Conservation (phyloP, 1,140 invertebrate genomes). For the Trichonephila clavipes region DNA sequence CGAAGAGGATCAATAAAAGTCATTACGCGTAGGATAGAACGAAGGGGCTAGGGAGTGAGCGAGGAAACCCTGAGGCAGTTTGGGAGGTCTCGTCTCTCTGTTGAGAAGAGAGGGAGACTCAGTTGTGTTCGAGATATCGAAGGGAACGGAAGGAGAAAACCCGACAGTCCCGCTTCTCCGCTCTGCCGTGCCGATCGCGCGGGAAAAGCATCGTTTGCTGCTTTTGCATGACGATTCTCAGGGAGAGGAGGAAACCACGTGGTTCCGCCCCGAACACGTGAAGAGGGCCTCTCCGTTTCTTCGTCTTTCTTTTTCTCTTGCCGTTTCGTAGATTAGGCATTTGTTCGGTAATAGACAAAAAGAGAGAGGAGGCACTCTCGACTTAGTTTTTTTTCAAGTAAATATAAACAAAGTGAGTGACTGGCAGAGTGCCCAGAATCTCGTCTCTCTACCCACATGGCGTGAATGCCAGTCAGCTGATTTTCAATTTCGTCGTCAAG, state of each 20-base stretch:
- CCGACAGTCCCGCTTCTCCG: slow-evolving; percentile 23
- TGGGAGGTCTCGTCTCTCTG: slow-evolving; percentile 47
- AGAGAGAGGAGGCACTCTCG: neutral
- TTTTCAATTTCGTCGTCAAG: neutral
- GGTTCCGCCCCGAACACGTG: neutral
- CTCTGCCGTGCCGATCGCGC: neutral
- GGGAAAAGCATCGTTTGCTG: neutral
- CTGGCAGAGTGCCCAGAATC: slow-evolving; percentile 57
- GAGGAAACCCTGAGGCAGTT: slow-evolving; percentile 47
- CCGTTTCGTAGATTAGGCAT: neutral
- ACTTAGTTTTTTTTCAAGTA: neutral
- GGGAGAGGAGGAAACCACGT: slow-evolving; percentile 5
- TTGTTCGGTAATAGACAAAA: neutral
- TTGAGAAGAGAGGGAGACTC: neutral
- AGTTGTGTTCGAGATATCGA: slow-evolving; percentile 65
- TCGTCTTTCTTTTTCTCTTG: neutral
- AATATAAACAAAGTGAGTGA: slow-evolving; percentile 71
- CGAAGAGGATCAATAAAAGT: slow-evolving; percentile 76
- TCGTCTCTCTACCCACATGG: slow-evolving; percentile 15
- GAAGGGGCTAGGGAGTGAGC: slow-evolving; percentile 35
- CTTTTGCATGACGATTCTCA: slow-evolving; percentile 23
- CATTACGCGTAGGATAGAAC: slow-evolving; percentile 74
- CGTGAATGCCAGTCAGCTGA: slow-evolving; percentile 42
- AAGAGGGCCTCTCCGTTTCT: neutral
- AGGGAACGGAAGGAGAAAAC: slow-evolving; percentile 2